These are phyloP conservation scores for Pachyseris speciosa DNA, from an alignment of 64 coral and sea anemone species.

Conservation along the genomic window DNA sequence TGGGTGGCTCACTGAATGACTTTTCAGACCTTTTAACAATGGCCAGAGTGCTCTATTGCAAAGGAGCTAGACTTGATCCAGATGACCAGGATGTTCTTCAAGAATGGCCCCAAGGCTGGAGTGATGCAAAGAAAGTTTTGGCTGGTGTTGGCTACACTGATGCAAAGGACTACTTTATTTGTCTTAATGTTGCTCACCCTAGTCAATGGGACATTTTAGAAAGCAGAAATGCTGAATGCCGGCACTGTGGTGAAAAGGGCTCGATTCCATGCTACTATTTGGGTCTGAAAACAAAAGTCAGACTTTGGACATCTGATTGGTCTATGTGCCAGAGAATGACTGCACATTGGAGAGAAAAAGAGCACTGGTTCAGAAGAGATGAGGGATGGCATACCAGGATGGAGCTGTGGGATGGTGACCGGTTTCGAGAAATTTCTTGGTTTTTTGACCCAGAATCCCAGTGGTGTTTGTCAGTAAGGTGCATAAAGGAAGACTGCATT, in stretches of 20 bases:
- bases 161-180: slow-evolving; percentile 74
- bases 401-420: slow-evolving; percentile 81
- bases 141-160: slow-evolving; percentile 52
- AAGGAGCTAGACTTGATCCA: not conserved
- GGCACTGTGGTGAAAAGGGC: slow-evolving; percentile 57
- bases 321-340: slow-evolving; percentile 71
- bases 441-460: slow-evolving; percentile 49
- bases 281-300: slow-evolving; percentile 79
- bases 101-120: slow-evolving; percentile 56
- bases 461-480: slow-evolving; percentile 37
- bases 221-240: slow-evolving; percentile 7
- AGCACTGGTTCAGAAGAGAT: slow-evolving; percentile 74
- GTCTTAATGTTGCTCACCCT: slow-evolving; percentile 48
- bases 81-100: not conserved
- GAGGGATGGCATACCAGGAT: slow-evolving; percentile 50
- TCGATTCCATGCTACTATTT: slow-evolving; percentile 76
- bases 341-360: slow-evolving; percentile 82
- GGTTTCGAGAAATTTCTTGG: slow-evolving; percentile 73
- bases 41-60: slow-evolving; percentile 39
- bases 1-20: slow-evolving; percentile 38
- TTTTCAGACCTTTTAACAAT: slow-evolving; percentile 48
- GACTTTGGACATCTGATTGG: slow-evolving; percentile 55
- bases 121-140: slow-evolving; percentile 61
- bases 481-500: not conserved
- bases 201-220: slow-evolving; percentile 73